These are phyloP conservation scores for Anser brachyrhynchus DNA, from an alignment of 2,113 vertebrate species.

Conservation along the genomic window DNA sequence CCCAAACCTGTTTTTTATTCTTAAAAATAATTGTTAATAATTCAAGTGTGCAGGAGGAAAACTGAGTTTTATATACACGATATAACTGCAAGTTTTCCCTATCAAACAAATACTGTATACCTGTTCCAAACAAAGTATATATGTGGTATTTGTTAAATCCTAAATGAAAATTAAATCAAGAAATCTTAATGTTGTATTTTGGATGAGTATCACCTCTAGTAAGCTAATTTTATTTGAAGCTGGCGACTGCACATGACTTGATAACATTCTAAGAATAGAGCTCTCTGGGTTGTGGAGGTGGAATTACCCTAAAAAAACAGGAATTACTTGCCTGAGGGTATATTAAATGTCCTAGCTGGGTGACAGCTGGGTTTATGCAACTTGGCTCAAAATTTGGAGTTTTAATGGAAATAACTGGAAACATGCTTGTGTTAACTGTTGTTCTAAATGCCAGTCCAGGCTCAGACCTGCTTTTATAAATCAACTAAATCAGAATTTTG, in stretches of 20 bases:
- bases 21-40: not conserved
- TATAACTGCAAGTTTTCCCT: not conserved
- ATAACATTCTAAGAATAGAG: not conserved
- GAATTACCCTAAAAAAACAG: not conserved
- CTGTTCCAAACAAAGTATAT: not conserved
- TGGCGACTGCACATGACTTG: not conserved
- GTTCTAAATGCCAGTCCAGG: not conserved
- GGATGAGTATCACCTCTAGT: not conserved
- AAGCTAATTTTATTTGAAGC: not conserved
- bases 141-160: not conserved
- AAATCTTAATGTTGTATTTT: not conserved
- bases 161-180: not conserved
- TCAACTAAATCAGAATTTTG: not conserved
- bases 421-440: not conserved
- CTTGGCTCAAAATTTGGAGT: not conserved
- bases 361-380: not conserved
- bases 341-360: not conserved
- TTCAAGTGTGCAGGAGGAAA: not conserved
- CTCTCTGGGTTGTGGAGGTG: not conserved
- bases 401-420: not conserved
- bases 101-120: not conserved
- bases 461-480: not conserved
- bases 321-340: rapidly evolving
- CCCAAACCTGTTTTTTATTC: not conserved
- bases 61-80: not conserved